phyloP scores from a whole-genome alignment of 2,888 invertebrate genomes.

The Tineola bisselliella region DNA sequence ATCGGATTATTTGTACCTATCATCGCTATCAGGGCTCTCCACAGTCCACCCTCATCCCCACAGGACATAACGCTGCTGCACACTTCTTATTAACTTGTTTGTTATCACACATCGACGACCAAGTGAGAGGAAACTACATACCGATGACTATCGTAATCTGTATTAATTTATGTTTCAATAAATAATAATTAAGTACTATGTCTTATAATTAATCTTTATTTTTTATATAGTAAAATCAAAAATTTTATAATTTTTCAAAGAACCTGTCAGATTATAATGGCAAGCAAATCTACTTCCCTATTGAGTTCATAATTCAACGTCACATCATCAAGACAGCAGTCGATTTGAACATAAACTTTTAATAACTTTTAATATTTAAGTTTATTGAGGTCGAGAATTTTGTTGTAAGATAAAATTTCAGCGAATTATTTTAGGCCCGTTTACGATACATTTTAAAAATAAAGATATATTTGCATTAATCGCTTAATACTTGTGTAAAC shows the following conservation, averaged over 20 bases:
- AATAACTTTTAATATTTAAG: constrained; percentile 1
- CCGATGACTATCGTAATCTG: background rate
- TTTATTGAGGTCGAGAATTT: background rate
- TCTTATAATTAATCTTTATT: background rate
- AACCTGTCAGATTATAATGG: background rate
- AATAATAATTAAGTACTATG: background rate
- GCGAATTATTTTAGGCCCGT: too few species aligned
- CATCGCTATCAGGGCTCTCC: constrained; percentile 27
- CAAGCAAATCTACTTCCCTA: background rate
- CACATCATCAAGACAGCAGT: background rate
- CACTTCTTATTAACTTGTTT: constrained; percentile 10
- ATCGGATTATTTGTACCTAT: constrained; percentile 57
- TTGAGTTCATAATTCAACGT: constrained; percentile 1
- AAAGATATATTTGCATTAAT: constrained; percentile 22
- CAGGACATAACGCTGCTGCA: constrained; percentile 1
- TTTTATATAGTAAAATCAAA: background rate
- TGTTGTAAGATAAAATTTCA: background rate
- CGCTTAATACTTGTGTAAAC: constrained; percentile 21
- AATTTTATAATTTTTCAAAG: background rate
- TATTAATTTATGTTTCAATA: background rate
- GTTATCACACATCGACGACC: background rate
- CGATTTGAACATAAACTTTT: background rate
- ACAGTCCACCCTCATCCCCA: constrained; percentile 28
- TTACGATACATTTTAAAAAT: too few species aligned
- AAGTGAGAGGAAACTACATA: background rate